phyloP scores from a whole-genome alignment of 2,113 vertebrate genomes.

The Oryzias woworae region DNA sequence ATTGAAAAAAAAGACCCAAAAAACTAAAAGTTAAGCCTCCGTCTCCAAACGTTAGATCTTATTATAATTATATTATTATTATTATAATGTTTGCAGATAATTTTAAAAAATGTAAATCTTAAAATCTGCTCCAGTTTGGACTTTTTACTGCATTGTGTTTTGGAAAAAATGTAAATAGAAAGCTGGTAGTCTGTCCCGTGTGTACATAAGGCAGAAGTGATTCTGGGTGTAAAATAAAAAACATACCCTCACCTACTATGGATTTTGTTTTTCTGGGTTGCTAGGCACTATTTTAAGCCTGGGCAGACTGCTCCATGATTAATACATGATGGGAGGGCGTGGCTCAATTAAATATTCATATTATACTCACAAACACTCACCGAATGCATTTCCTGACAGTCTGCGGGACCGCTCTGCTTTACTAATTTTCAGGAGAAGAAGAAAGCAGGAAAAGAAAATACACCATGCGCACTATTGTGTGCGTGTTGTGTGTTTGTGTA shows the following conservation, averaged over 20 bases:
- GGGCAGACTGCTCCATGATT: constrained; percentile 74
- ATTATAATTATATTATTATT: no score
- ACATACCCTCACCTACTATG: constrained; percentile 40
- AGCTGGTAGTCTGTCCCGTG: no score
- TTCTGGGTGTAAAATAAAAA: constrained; percentile 19
- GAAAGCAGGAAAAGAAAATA: neutral
- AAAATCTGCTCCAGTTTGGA: no score
- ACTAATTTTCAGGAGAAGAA: constrained; percentile 17
- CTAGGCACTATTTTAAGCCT: constrained; percentile 71
- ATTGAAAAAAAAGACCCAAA: no score
- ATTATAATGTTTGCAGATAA: no score
- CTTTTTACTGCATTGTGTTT: no score
- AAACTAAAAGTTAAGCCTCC: no score
- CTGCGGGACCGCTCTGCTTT: neutral
- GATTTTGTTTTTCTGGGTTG: constrained; percentile 68
- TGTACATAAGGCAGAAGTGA: neutral
- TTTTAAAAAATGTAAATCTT: no score
- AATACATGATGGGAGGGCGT: constrained; percentile 70
- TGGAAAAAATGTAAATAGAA: no score
- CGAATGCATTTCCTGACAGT: constrained; percentile 32
- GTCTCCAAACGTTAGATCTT: no score
- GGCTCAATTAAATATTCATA: constrained; percentile 72
- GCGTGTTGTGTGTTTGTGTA: constrained; percentile 35
- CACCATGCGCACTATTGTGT: constrained; percentile 6
- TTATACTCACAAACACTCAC: constrained; percentile 37